These are phyloP conservation scores for Gymnogyps californianus DNA, from an alignment of 2,113 vertebrate genomes.

Conservation along the genomic window DNA sequence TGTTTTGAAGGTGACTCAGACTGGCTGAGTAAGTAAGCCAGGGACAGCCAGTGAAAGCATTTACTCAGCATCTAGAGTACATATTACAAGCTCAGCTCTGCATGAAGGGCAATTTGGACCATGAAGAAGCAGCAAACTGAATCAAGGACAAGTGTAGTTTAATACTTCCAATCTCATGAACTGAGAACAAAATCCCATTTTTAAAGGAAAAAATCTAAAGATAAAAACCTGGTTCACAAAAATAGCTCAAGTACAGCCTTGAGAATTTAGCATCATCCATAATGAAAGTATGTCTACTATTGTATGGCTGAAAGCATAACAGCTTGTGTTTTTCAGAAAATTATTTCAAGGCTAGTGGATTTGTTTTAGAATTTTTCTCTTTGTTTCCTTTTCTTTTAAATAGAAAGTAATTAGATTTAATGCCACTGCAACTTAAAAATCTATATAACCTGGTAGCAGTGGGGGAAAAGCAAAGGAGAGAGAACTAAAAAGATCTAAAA, in stretches of 20 bases:
- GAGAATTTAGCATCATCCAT: neutral
- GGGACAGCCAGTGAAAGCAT: constrained; percentile 73
- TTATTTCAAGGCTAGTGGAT: neutral
- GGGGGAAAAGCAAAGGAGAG: neutral
- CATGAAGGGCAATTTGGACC: constrained; percentile 89
- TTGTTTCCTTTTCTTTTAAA: neutral
- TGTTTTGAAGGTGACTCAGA: constrained; percentile 79
- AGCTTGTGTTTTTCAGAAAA: neutral
- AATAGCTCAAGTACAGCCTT: neutral
- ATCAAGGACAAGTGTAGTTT: constrained; percentile 72
- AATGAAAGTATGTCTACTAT: neutral
- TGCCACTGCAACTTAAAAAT: neutral
- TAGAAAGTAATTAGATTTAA: neutral
- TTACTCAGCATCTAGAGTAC: constrained; percentile 84
- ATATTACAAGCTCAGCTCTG: constrained; percentile 82
- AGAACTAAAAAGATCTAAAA: neutral
- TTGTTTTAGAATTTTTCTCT: neutral
- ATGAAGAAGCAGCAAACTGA: constrained; percentile 75
- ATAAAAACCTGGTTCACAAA: constrained; percentile 14
- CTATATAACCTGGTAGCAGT: neutral
- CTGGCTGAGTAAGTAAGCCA: constrained; percentile 55
- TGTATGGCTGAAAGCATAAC: neutral
- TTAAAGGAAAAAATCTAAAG: constrained; percentile 8
- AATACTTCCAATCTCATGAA: constrained; percentile 28
- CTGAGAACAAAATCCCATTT: constrained; percentile 12